These are phyloP conservation scores for Urocynchramus pylzowi DNA, from an alignment of 2,113 vertebrate genomes.

Conservation along the genomic window DNA sequence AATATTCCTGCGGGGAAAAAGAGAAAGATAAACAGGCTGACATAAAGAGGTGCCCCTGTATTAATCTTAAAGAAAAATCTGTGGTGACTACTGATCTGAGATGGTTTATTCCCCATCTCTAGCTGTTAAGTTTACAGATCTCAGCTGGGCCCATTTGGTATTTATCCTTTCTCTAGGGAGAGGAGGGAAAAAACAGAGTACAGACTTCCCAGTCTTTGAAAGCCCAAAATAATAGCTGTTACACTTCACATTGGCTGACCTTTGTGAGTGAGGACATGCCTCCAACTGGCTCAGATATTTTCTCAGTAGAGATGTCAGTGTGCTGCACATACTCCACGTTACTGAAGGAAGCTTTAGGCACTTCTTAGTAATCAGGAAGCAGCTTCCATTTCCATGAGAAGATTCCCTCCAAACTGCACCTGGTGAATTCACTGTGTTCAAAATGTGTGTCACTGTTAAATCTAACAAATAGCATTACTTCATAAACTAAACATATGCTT, in stretches of 20 bases:
- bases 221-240: conserved; percentile 67
- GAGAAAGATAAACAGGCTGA: background rate
- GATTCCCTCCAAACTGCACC: background rate
- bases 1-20: background rate
- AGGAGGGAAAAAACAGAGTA: conserved; percentile 66
- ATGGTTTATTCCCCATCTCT: conserved; percentile 54
- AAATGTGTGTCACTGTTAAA: conserved; percentile 3
- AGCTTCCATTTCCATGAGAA: conserved; percentile 18
- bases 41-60: background rate
- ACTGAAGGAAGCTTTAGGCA: background rate
- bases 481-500: conserved; percentile 5
- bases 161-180: conserved; percentile 76
- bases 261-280: conserved; percentile 31
- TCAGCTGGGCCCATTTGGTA: conserved; percentile 63
- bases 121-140: conserved; percentile 69
- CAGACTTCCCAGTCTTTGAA: conserved; percentile 75
- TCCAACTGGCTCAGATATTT: conserved; percentile 63
- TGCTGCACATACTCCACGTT: background rate
- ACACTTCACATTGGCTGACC: conserved; percentile 70
- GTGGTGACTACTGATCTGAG: background rate
- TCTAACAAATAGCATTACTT: conserved; percentile 24
- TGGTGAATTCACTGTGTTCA: background rate
- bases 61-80: conserved; percentile 27
- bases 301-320: conserved; percentile 56
- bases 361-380: conserved; percentile 4